These are phyloP conservation scores for Silurus glanis DNA, from an alignment of 2,113 vertebrate species.

Conservation along the genomic window DNA sequence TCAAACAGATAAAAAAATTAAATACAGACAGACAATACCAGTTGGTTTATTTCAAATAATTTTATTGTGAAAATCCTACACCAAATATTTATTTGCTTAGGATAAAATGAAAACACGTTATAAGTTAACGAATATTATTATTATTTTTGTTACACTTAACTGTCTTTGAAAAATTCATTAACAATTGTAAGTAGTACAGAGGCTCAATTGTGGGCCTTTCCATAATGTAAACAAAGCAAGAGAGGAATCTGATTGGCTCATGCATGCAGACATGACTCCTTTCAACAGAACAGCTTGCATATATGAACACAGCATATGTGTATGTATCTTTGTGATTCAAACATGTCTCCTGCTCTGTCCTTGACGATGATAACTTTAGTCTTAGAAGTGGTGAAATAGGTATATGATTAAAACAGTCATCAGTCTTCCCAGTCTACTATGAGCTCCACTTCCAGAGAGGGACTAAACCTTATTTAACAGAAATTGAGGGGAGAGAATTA, in stretches of 20 bases:
- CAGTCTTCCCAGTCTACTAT: constrained; percentile 23
- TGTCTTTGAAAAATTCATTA: constrained; percentile 6
- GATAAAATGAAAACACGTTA: constrained; percentile 35
- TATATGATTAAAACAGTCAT: constrained; percentile 14
- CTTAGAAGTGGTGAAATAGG: constrained; percentile 3
- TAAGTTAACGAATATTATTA: constrained; percentile 25
- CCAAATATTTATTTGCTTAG: not conserved
- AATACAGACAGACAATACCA: not conserved
- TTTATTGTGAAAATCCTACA: constrained; percentile 52
- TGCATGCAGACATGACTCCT: constrained; percentile 24
- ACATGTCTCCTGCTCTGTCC: not conserved
- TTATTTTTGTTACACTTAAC: constrained; percentile 9
- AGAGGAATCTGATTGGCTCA: constrained; percentile 45
- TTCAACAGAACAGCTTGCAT: constrained; percentile 1
- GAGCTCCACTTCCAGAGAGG: constrained; percentile 3
- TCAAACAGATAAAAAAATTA: not conserved
- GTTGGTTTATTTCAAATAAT: constrained; percentile 43
- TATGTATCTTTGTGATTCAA: constrained; percentile 11
- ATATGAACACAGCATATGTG: not conserved
- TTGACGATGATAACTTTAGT: not conserved
- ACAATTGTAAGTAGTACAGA: constrained; percentile 18
- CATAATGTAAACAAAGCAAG: constrained; percentile 54
- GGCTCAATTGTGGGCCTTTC: not conserved
- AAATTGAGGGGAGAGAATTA: not conserved
- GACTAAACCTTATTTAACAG: not conserved